phyloP scores from a whole-genome alignment of 2,888 invertebrate genomes.

The Calameuta pallipes region DNA sequence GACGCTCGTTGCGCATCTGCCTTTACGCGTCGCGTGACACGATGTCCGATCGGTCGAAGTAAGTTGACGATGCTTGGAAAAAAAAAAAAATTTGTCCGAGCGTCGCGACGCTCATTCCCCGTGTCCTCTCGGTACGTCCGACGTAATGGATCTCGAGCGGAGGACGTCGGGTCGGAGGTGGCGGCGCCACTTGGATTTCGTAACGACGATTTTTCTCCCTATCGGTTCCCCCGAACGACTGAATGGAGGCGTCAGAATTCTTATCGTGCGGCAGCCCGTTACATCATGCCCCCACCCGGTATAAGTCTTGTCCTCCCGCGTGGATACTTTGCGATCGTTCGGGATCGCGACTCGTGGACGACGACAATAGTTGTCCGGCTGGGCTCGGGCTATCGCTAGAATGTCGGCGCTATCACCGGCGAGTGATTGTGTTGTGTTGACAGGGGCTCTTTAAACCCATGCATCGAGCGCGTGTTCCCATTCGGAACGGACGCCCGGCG shows the following conservation, averaged over 20 bases:
- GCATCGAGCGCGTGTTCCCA: conserved; percentile 31
- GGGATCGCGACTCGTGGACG: conserved; percentile 7
- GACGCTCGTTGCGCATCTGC: neutral
- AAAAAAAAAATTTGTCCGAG: neutral
- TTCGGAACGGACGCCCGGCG: conserved; percentile 8
- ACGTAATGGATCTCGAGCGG: neutral
- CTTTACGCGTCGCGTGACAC: neutral
- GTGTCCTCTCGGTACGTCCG: too few relatives aligned
- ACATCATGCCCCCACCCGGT: conserved; percentile 41
- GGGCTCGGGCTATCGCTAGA: conserved; percentile 9
- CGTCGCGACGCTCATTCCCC: neutral
- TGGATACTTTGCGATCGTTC: neutral
- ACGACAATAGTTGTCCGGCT: conserved; percentile 28
- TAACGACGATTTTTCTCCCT: conserved; percentile 1
- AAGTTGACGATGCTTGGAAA: too few relatives aligned
- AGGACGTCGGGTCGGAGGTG: neutral
- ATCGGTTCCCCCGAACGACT: conserved; percentile 28
- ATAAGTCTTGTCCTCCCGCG: conserved; percentile 23
- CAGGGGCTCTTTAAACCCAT: conserved; percentile 33
- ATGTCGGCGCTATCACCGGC: conserved; percentile 18
- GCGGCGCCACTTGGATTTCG: neutral
- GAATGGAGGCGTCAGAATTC: conserved; percentile 57
- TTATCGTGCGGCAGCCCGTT: conserved; percentile 50
- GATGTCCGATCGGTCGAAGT: neutral
- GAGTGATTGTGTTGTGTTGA: conserved; percentile 27